A percentile compares a stretch with the other conserved stretches of the same genome.
These are phyloP conservation scores for Mesaphorura yosii DNA, from an alignment of 1,140 invertebrate genomes.

Conservation along the genomic window DNA sequence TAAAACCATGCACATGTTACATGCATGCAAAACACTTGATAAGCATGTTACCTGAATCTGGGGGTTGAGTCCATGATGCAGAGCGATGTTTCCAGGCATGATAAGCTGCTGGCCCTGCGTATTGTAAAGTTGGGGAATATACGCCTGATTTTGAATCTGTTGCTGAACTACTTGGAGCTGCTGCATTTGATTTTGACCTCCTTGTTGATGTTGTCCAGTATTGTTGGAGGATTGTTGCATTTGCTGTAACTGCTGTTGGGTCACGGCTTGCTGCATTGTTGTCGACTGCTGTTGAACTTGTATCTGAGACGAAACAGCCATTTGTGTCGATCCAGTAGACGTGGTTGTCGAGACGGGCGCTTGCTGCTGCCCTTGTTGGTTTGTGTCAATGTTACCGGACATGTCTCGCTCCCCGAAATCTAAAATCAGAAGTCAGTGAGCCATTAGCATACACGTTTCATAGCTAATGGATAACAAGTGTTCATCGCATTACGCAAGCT, in stretches of 20 bases:
- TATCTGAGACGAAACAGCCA: not conserved
- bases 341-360: not conserved
- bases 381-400: too few species aligned
- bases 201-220: constrained; percentile 22
- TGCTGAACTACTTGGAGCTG: constrained; percentile 69
- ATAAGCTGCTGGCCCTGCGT: constrained; percentile 61
- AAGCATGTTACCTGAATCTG: constrained; percentile 52
- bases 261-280: constrained; percentile 5
- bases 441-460: too few species aligned
- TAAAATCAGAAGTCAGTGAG: too few species aligned
- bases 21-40: not conserved
- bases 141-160: constrained; percentile 59
- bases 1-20: not conserved
- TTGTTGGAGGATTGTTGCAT: constrained; percentile 17
- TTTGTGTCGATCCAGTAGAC: not conserved
- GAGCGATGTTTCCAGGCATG: constrained; percentile 65
- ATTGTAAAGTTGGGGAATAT: constrained; percentile 62
- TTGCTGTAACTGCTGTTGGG: constrained; percentile 28
- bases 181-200: constrained; percentile 15
- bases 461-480: too few species aligned
- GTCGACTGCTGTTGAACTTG: constrained; percentile 3
- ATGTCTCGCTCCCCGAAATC: too few species aligned
- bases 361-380: constrained; percentile 19
- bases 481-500: too few species aligned
- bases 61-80: constrained; percentile 60